Conservation (phyloP, 2,113 vertebrate genomes). For the Cephalophus harveyi region DNA sequence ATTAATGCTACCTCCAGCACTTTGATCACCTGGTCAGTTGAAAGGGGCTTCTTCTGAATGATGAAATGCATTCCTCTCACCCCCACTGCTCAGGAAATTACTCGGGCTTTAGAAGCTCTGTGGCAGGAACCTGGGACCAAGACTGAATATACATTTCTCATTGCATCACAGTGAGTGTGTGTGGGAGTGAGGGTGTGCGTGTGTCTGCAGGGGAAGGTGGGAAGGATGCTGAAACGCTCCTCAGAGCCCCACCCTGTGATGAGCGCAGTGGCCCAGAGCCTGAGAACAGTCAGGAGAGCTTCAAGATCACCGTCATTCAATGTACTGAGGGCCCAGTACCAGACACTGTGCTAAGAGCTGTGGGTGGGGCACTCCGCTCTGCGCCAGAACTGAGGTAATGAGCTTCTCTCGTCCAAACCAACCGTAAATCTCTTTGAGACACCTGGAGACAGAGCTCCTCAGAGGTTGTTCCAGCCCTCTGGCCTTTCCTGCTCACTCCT, state of each 20-base stretch:
- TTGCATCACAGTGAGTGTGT: accelerated
- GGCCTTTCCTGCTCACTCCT: too few relatives aligned
- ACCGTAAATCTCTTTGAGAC: neutral
- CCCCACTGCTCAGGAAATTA: neutral
- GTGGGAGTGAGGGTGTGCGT: accelerated
- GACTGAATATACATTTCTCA: neutral
- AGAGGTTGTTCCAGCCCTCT: neutral
- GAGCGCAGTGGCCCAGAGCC: neutral
- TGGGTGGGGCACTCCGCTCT: accelerated
- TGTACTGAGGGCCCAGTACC: accelerated
- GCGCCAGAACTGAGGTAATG: too few relatives aligned
- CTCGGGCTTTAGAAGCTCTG: neutral
- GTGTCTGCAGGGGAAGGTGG: too few relatives aligned
- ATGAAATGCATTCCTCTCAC: neutral
- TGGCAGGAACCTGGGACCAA: neutral
- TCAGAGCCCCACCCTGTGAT: neutral
- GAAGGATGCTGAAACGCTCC: neutral
- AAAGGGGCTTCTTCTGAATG: neutral
- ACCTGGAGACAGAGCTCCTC: neutral
- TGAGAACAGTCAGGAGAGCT: neutral
- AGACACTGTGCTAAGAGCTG: neutral
- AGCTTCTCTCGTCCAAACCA: too few relatives aligned
- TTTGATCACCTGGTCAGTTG: neutral
- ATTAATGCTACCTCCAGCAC: neutral
- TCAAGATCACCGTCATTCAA: neutral